Evolutionary conservation across 2,113 vertebrate genomes (phyloP), one percentile per base, ranked within the genome.

Genomic region (Erpornis zantholeuca): DNA sequence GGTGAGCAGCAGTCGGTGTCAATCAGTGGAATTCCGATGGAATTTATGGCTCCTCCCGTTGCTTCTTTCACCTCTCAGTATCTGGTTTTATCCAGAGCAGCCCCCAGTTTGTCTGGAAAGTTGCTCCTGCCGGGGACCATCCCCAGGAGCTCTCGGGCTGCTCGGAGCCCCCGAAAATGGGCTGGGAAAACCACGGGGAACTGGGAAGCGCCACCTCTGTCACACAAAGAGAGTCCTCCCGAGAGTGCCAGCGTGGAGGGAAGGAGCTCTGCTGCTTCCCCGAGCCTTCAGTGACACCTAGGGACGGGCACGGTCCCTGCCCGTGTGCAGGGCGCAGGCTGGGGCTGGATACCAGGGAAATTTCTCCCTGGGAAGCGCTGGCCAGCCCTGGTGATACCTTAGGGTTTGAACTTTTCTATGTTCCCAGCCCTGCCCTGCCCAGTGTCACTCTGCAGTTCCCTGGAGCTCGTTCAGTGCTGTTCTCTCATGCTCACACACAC

Each of bases 221-320:
- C 52, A 4, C 40, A 29, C 38, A 13, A 2, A 36, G 11, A 60
- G 31, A 2, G 3, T 44, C 35, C 33, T 29, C 10, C 29, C n/a
- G 76, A 24, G 78, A 82, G 38, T 21, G 72, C 80, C 14, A 28
- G 82, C 3, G 3, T 10, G 29, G 49, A 25, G 15, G 64, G 60
- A 54, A 21, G 56, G 28, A 57, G 42, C 20, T 44, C 7, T 4
- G 56, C 84, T 15, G 36, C 76, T 94, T 88, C 59, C 50, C 80
- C 83, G 89, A 88, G 93, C 68, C 54, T 24, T 13, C 91, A 97
- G 97, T 97, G 89, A 97, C 98, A 97, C 96, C 98, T 98, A 79
- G 90, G 97, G 98, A 63, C 93, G 23, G 15, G 44, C 6, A 12
- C 93, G 22, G 15, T 54, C 47, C n/a, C n/a, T n/a, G n/a, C n/a